phyloP scores from a whole-genome alignment of 2,113 vertebrate genomes.

The Macrotus californicus region DNA sequence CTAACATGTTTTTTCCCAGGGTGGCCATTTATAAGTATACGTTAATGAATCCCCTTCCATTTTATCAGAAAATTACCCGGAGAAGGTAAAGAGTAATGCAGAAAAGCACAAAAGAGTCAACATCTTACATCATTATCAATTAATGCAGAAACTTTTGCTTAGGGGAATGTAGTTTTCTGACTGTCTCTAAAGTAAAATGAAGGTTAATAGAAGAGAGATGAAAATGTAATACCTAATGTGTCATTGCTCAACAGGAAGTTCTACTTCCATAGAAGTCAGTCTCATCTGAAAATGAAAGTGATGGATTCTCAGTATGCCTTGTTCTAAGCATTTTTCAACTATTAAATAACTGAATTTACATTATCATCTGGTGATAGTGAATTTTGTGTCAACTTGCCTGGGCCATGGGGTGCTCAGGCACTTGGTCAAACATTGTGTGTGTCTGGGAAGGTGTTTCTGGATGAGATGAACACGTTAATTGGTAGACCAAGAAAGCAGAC shows the following conservation, averaged over 20 bases:
- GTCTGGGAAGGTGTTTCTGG: background rate
- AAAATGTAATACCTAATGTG: background rate
- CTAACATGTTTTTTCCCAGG: background rate
- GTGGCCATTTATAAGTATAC: background rate
- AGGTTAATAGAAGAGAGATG: background rate
- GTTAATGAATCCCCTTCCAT: background rate
- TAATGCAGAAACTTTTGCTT: background rate
- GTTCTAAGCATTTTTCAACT: background rate
- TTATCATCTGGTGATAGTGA: background rate
- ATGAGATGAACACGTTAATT: background rate
- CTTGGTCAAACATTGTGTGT: background rate
- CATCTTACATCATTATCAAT: background rate
- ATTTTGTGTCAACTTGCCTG: background rate
- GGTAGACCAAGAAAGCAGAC: background rate
- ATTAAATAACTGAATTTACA: background rate
- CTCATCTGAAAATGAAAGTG: background rate
- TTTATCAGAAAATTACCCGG: background rate
- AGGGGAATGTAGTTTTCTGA: background rate
- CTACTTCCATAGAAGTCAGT: background rate
- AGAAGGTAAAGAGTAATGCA: background rate
- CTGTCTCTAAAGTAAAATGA: background rate
- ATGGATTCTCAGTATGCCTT: background rate
- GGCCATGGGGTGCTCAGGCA: background rate
- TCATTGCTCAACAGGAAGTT: background rate
- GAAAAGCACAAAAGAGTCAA: background rate